These are phyloP conservation scores for Lasiommata megera DNA, from an alignment of 2,888 invertebrate species.

Conservation along the genomic window DNA sequence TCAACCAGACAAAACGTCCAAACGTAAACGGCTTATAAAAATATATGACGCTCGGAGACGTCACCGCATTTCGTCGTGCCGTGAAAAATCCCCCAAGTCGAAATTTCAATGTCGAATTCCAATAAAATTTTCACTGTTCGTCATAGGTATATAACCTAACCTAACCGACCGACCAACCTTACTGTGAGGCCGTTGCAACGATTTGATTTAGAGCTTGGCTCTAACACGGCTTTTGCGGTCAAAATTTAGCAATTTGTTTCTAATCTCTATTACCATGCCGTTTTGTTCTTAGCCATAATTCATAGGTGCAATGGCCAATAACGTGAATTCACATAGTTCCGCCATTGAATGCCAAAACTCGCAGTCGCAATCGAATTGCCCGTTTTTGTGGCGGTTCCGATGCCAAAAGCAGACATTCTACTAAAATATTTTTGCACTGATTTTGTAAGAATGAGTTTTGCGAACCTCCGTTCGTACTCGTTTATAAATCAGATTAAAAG, in stretches of 20 bases:
- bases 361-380: background rate
- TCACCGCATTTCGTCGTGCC: too few relatives aligned
- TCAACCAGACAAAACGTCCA: too few relatives aligned
- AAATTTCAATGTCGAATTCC: too few relatives aligned
- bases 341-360: slow-evolving; percentile 5
- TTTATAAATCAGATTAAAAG: too few relatives aligned
- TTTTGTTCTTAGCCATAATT: slow-evolving; percentile 24
- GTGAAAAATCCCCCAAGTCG: too few relatives aligned
- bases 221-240: background rate
- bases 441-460: background rate
- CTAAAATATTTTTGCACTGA: background rate
- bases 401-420: background rate
- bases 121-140: too few relatives aligned
- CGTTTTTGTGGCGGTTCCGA: background rate
- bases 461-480: too few relatives aligned
- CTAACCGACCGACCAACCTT: too few relatives aligned
- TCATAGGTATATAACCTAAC: too few relatives aligned
- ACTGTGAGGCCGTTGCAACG: too few relatives aligned
- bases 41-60: too few relatives aligned
- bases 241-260: slow-evolving; percentile 12
- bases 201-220: slow-evolving; percentile 8
- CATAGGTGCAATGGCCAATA: slow-evolving; percentile 37
- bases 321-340: slow-evolving; percentile 33
- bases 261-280: slow-evolving; percentile 17
- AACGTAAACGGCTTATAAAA: too few relatives aligned